These are phyloP conservation scores for Eulemur rufifrons DNA, from an alignment of 2,113 vertebrate species.

Conservation along the genomic window DNA sequence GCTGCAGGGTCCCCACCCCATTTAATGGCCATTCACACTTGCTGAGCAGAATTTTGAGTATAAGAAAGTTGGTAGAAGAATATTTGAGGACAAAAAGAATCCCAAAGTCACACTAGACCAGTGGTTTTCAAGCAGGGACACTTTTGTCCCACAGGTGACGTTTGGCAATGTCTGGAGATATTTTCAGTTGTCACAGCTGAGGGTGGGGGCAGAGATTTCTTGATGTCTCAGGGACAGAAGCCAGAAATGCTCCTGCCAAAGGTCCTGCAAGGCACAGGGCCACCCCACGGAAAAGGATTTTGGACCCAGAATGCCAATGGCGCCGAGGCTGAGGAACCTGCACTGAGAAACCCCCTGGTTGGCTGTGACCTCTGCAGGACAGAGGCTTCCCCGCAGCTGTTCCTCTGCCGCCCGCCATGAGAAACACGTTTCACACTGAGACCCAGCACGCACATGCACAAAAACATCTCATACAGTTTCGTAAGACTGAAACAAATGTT, in stretches of 20 bases:
- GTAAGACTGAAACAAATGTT: fast-evolving
- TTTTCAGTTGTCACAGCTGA: not conserved
- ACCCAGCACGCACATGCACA: fast-evolving
- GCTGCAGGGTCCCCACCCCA: too few species aligned
- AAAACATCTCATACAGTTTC: too few species aligned
- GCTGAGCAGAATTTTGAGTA: not conserved
- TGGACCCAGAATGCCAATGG: not conserved
- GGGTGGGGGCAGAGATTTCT: too few species aligned
- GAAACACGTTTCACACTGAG: not conserved
- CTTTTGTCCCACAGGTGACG: fast-evolving
- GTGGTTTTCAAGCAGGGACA: not conserved
- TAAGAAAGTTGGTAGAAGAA: not conserved
- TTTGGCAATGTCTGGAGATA: not conserved
- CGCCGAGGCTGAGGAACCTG: too few species aligned
- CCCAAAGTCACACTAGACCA: not conserved
- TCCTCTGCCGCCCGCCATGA: not conserved
- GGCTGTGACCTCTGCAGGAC: too few species aligned
- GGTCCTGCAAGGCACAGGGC: fast-evolving
- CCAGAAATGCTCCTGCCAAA: not conserved
- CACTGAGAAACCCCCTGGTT: fast-evolving
- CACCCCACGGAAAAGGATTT: fast-evolving
- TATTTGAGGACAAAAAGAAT: not conserved
- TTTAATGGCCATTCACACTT: not conserved
- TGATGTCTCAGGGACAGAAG: too few species aligned
- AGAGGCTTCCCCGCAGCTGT: not conserved